A percentile compares a stretch with the other conserved stretches of the same genome.
These are phyloP conservation scores for Opisthocomus hoazin DNA, from an alignment of 2,113 vertebrate species.

Conservation along the genomic window DNA sequence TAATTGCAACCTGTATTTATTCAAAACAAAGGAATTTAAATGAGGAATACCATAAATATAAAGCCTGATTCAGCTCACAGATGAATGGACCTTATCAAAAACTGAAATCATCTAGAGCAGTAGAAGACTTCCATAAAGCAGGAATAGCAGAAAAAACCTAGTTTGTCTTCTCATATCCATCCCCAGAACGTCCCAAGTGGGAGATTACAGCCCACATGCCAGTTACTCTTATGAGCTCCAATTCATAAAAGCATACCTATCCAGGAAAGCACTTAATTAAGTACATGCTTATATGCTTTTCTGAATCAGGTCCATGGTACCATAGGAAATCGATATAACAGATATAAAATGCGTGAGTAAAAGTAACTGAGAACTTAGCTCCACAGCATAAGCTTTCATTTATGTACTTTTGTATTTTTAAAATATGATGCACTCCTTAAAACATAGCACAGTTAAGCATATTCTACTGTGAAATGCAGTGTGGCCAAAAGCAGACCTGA, in stretches of 20 bases:
- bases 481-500: not conserved
- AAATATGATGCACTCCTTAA: not conserved
- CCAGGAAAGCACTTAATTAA: conserved; percentile 51
- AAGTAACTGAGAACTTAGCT: not conserved
- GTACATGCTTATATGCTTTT: conserved; percentile 34
- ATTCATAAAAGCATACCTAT: conserved; percentile 28
- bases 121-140: not conserved
- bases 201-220: conserved; percentile 21
- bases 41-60: not conserved
- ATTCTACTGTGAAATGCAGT: not conserved
- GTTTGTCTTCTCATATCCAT: not conserved
- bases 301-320: conserved; percentile 28
- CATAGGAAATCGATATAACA: conserved; percentile 54
- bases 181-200: not conserved
- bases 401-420: not conserved
- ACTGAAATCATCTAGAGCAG: not conserved
- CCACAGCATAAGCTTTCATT: not conserved
- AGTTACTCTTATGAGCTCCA: not conserved
- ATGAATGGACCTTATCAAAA: not conserved
- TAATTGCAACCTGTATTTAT: not conserved
- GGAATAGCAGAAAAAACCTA: not conserved
- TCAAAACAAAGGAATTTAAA: not conserved
- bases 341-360: not conserved
- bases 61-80: not conserved
- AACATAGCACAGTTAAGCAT: not conserved